Evolutionary conservation across 2,888 invertebrate genomes (phyloP), one percentile per base, ranked within the genome.

Genomic region (Strigamia transsilvanica): DNA sequence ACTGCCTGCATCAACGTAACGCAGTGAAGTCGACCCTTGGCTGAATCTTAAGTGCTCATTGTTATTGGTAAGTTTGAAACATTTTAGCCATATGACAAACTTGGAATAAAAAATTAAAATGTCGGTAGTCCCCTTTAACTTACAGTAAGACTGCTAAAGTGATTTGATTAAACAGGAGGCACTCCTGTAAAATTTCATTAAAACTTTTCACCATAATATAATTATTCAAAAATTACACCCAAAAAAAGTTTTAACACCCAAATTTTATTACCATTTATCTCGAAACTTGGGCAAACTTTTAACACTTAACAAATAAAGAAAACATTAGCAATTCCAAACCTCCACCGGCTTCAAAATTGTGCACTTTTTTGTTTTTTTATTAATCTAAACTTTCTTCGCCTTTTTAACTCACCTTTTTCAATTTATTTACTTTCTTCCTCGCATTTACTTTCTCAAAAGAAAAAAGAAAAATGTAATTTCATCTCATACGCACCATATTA

Each of bases 391-490:
- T 18, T 56, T 18, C 56, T 18, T 56, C 6, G n/a, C 56, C 56
- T 56, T 56, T 56, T n/a, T n/a, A 46, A 46, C 46, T 9, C 56
- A 18, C 18, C 56, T 56, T 56, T 18, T 56, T 56, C 18, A 56
- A 56, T 56, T 56, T 56, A 56, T 56, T 56, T 56, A 56, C 18
- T 18, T 46, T 46, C 46, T 51, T n/a, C 18, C 18, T n/a, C n/a
- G n/a, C 51, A n/a, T n/a, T 51, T 51, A 51, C n/a, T 15, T 56
- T n/a, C 12, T 46, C 7, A 46, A 56, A 56, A 18, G n/a, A 15
- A 51, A 15, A n/a, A n/a, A n/a, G n/a, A 56, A 56, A 56, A 56
- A 56, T 18, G 56, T 56, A 56, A 56, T 56, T 56, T 56, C 56
- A 56, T 56, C 56, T 56, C 56, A 18, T 56, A 18, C 21, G 56